phyloP scores from a whole-genome alignment of 37 sponge, comb jelly and placozoan species.

The Beroe ovata region DNA sequence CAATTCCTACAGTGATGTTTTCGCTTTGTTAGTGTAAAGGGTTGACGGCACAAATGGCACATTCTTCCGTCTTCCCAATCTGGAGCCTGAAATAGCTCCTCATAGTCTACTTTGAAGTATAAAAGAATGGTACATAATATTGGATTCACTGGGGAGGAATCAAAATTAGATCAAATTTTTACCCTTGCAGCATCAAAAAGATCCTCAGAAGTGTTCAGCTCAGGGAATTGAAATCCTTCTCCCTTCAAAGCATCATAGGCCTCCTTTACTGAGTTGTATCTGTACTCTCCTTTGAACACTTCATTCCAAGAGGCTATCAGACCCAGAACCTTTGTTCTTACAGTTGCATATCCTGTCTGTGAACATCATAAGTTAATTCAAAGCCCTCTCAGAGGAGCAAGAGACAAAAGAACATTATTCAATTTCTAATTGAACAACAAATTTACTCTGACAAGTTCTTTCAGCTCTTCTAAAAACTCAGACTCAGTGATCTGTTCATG shows the following conservation, averaged over 20 bases:
- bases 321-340: conserved; percentile 20
- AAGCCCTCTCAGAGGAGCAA: neutral
- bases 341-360: conserved; percentile 52
- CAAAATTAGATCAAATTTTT: too few species aligned
- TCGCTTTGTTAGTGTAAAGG: conserved; percentile 64
- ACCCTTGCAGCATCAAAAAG: conserved; percentile 62
- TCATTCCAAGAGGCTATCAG: conserved; percentile 55
- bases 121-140: too few species aligned
- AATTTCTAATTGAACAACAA: neutral
- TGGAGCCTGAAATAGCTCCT: conserved; percentile 66
- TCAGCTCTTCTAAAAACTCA: conserved; percentile 80
- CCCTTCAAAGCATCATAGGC: conserved; percentile 76
- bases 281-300: conserved; percentile 27
- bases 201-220: conserved; percentile 70
- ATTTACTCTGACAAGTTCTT: conserved; percentile 73
- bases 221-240: conserved; percentile 81
- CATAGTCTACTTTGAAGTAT: too few species aligned
- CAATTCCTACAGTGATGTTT: conserved; percentile 99
- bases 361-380: neutral
- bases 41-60: conserved; percentile 68
- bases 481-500: conserved; percentile 79
- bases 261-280: conserved; percentile 72
- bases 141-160: too few species aligned
- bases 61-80: conserved; percentile 69
- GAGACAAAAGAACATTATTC: too few species aligned